phyloP scores from a whole-genome alignment of 1,140 invertebrate species.

The Drosophila biarmipes region DNA sequence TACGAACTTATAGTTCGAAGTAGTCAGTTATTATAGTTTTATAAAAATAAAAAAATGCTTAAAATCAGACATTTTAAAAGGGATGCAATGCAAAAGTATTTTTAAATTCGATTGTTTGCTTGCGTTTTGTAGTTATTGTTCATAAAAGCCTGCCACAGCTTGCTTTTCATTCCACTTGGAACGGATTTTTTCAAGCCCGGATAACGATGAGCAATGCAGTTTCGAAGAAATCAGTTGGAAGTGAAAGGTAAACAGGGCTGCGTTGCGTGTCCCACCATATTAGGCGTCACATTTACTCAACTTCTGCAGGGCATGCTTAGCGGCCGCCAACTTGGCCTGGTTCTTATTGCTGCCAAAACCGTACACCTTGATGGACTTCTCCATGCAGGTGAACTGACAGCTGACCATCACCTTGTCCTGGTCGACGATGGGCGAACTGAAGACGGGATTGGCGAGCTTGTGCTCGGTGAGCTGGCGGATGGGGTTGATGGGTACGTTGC shows the following conservation, averaged over 20 bases:
- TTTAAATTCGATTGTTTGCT: too few species aligned
- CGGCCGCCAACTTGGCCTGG: slow-evolving; percentile 90
- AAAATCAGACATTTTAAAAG: background rate
- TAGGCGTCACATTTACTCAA: slow-evolving; percentile 54
- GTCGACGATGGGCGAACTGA: slow-evolving; percentile 82
- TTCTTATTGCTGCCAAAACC: slow-evolving; percentile 89
- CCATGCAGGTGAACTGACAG: slow-evolving; percentile 87
- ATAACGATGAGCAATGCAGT: background rate
- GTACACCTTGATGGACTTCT: slow-evolving; percentile 86
- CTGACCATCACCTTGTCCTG: slow-evolving; percentile 86
- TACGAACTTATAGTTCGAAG: too few species aligned
- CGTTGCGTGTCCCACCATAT: background rate
- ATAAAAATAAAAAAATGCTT: too few species aligned
- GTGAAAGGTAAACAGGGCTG: background rate
- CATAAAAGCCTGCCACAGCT: background rate
- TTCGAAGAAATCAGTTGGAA: slow-evolving; percentile 6
- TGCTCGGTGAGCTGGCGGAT: slow-evolving; percentile 93
- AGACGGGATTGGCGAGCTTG: slow-evolving; percentile 86
- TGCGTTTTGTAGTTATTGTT: background rate
- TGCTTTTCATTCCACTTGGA: background rate
- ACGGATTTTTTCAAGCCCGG: slow-evolving; percentile 2
- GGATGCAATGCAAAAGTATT: too few species aligned
- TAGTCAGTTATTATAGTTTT: too few species aligned
- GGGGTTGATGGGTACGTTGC: slow-evolving; percentile 94
- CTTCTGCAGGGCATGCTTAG: slow-evolving; percentile 89